Percentiles rank a stretch among this genome's conserved stretches.
These are phyloP conservation scores for Ennomos quercinarius DNA, from an alignment of 2,888 invertebrate species.

Conservation along the genomic window DNA sequence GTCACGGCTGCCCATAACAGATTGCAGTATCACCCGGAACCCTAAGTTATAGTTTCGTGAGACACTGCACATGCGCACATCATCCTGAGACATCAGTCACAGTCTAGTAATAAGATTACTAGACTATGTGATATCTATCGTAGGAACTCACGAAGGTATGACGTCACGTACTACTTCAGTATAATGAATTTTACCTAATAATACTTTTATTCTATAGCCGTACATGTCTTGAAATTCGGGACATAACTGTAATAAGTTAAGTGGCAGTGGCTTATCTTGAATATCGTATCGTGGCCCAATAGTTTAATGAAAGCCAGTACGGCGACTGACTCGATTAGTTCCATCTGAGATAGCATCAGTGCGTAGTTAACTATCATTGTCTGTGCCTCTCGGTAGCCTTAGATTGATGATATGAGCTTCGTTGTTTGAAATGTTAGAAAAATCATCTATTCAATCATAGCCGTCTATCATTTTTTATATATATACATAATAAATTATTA, in stretches of 20 bases:
- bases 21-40: no score
- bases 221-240: slow-evolving; percentile 38
- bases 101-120: no score
- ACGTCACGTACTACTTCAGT: no score
- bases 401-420: slow-evolving; percentile 75
- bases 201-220: slow-evolving; percentile 14
- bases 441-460: slow-evolving; percentile 69
- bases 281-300: slow-evolving; percentile 69
- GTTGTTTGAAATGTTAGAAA: slow-evolving; percentile 77
- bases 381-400: slow-evolving; percentile 66
- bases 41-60: no score
- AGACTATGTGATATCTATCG: no score
- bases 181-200: no score
- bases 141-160: no score
- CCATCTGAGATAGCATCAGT: slow-evolving; percentile 72
- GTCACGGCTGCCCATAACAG: no score
- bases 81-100: no score
- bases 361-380: slow-evolving; percentile 76
- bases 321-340: slow-evolving; percentile 74
- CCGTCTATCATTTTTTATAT: slow-evolving; percentile 50
- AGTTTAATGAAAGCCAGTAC: slow-evolving; percentile 74
- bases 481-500: no score
- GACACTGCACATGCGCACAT: no score
- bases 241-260: slow-evolving; percentile 53
- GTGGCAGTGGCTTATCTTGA: slow-evolving; percentile 58